Evolutionary conservation across 2,113 vertebrate species (phyloP).

Genomic region (Heterotilapia buettikoferi): DNA sequence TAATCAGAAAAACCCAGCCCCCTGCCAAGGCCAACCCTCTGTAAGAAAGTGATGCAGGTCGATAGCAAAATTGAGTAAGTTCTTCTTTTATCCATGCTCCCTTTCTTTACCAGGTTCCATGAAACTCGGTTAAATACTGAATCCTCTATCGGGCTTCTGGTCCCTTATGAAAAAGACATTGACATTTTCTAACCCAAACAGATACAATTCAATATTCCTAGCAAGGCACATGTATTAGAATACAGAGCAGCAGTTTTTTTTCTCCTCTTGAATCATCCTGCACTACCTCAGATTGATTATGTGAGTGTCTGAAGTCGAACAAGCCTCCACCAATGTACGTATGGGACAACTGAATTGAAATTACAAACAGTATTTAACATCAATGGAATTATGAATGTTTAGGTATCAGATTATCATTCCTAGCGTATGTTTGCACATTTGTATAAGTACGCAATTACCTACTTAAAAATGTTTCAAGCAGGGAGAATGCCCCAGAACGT

Average conservation of each 20-base stretch:
- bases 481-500: neutral
- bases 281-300: neutral
- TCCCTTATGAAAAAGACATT: neutral
- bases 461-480: neutral
- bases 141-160: neutral
- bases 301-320: neutral
- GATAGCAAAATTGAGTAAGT: neutral
- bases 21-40: neutral
- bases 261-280: neutral
- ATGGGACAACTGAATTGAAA: neutral
- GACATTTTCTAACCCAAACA: neutral
- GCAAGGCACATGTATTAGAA: neutral
- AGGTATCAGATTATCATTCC: neutral
- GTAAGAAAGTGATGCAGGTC: neutral
- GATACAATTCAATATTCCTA: neutral
- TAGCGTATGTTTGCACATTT: neutral
- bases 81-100: neutral
- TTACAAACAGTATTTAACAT: neutral
- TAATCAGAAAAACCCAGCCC: neutral
- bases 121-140: neutral
- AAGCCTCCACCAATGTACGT: neutral
- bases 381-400: neutral
- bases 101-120: neutral
- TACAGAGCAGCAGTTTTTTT: neutral
- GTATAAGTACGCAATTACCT: neutral